A percentile compares a stretch with the other conserved stretches of the same genome.
phyloP scores from a whole-genome alignment of 2,797 vertebrate genomes.

The Knipowitschia caucasica region DNA sequence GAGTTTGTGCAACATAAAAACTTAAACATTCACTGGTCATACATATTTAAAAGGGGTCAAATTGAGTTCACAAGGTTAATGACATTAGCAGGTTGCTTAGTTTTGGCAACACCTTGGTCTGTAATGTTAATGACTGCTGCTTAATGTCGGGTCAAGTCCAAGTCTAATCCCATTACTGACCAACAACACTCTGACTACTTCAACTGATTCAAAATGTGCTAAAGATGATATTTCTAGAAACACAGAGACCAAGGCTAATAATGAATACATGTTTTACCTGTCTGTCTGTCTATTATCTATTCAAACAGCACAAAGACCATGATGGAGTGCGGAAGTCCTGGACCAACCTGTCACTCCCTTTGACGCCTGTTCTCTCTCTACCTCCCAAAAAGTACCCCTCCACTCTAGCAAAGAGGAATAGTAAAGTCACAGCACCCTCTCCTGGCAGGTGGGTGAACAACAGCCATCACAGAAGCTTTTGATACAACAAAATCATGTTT shows the following conservation, averaged over 20 bases:
- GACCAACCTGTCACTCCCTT: conserved; percentile 78
- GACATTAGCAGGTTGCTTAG: neutral
- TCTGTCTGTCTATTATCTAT: conserved; percentile 33
- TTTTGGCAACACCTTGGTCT: neutral
- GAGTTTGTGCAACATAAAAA: no score
- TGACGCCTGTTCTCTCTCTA: conserved; percentile 57
- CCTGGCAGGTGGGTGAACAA: conserved; percentile 80
- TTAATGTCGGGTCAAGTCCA: conserved; percentile 15
- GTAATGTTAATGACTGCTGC: conserved; percentile 6
- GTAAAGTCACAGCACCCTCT: conserved; percentile 76
- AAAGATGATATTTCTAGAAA: neutral
- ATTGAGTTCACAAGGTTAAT: neutral
- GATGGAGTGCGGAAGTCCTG: conserved; percentile 78
- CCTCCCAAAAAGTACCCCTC: conserved; percentile 69
- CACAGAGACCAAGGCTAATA: neutral
- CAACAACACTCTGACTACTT: conserved; percentile 16
- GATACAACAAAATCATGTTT: neutral
- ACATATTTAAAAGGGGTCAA: neutral
- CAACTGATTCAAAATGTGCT: conserved; percentile 8
- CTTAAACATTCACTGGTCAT: no score
- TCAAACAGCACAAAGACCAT: conserved; percentile 74
- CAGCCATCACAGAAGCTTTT: neutral
- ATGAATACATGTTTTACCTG: neutral
- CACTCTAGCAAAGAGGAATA: conserved; percentile 78
- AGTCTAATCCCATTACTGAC: conserved; percentile 49